phyloP scores from a whole-genome alignment of 2,888 invertebrate species.

The Phymatocera aterrima region DNA sequence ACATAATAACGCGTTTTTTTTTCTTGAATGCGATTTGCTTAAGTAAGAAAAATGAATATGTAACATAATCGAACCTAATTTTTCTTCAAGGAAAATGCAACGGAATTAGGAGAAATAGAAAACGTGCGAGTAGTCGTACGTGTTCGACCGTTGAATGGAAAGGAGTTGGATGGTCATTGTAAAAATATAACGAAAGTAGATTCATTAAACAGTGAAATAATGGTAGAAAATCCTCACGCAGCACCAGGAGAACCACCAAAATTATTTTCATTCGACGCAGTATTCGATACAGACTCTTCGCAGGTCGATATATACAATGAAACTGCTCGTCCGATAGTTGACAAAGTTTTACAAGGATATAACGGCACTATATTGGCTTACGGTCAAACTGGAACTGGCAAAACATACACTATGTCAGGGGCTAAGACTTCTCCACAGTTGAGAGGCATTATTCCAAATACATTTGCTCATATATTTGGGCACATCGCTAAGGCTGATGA shows the following conservation, averaged over 20 bases:
- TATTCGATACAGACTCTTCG: conserved; percentile 90
- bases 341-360: conserved; percentile 96
- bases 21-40: neutral
- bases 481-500: conserved; percentile 96
- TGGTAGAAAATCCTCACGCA: conserved; percentile 85
- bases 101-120: conserved; percentile 83
- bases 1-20: neutral
- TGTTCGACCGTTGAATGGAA: conserved; percentile 93
- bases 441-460: conserved; percentile 98
- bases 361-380: conserved; percentile 96
- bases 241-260: conserved; percentile 87
- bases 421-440: conserved; percentile 90
- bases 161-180: conserved; percentile 85
- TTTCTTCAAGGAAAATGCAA: conserved; percentile 75
- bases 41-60: neutral
- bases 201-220: conserved; percentile 85
- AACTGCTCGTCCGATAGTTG: conserved; percentile 97
- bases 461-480: conserved; percentile 99
- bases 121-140: conserved; percentile 98
- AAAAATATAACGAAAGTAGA: conserved; percentile 87
- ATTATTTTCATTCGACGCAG: conserved; percentile 95
- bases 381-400: conserved; percentile 97
- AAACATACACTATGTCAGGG: conserved; percentile 99
- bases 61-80: neutral
- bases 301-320: conserved; percentile 97